Base-by-base conservation (phyloP, 2,797 vertebrate genomes). In the Pagetopsis macropterus region DNA sequence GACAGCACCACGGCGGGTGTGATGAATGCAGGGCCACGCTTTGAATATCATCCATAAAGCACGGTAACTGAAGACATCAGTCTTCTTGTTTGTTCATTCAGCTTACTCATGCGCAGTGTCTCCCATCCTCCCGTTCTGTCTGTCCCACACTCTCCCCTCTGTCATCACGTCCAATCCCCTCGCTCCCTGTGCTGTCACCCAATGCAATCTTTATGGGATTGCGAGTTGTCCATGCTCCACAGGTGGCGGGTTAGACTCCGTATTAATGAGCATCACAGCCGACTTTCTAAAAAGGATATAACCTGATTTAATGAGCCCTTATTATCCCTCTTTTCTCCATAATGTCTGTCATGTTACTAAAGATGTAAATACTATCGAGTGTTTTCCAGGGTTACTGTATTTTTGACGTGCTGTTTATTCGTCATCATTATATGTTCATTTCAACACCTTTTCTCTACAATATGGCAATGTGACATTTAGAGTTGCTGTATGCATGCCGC, bases 1-100 rank as follows among this genome's bases (percentile, higher is more conserved):
- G 84, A 78, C 84, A 81, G 79, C 58, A 48, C 68, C 67, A 56
- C 84, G 63, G 72, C 75, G 49, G 54, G 17, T 15, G 74, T 84
- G 84, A 91, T 89, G 55, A 88, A 92, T 88, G 86, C 76, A 54
- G 52, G 82, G 78, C 76, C 80, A 79, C 31, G 86, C 87, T 86
- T 84, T 72, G 87, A 88, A 88, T 89, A 88, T 87, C 77, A 91
- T 91, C 84, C 76, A 85, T 88, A 88, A 89, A 85, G 75, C 84
- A 70, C 33, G 40, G 61, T 76, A 85, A 85, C 85, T 65, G 61
- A 75, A 89, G 81, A 85, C 83, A 87, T 89, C 81, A 66, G 57
- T 93, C 85, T 84, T 87, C 64, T 67, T 80, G 78, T 88, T 86
- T 84, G 83, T 79, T 89, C 71, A 63, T 78, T 76, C 65, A 27